Conservation (phyloP, 2,888 invertebrate genomes). For the Villa cingulata region DNA sequence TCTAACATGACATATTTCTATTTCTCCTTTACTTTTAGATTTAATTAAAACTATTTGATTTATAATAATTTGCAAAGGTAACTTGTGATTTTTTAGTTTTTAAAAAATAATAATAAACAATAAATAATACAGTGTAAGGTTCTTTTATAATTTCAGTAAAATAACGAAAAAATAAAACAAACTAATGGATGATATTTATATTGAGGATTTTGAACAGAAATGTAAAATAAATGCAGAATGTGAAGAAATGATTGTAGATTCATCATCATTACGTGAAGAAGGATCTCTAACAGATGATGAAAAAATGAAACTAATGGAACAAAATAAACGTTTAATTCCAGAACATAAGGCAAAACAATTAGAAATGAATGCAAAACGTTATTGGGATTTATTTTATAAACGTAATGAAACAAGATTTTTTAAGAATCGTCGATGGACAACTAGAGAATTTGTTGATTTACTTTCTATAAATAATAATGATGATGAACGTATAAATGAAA, state of each 20-base stretch:
- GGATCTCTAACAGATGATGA: conserved; percentile 42
- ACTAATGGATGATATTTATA: too few species aligned
- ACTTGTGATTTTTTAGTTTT: too few species aligned
- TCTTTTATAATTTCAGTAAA: too few species aligned
- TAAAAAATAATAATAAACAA: too few species aligned
- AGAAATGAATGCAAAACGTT: conserved; percentile 68
- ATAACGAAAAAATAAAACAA: too few species aligned
- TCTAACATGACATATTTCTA: too few species aligned
- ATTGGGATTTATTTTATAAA: conserved; percentile 97
- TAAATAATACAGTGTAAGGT: too few species aligned
- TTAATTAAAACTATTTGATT: too few species aligned
- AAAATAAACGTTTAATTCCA: conserved; percentile 55
- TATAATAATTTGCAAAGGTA: too few species aligned
- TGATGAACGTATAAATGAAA: not conserved
- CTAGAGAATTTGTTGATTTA: conserved; percentile 80
- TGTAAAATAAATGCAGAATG: too few species aligned
- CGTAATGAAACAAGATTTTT: conserved; percentile 88
- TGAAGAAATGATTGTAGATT: not conserved
- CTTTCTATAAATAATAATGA: conserved; percentile 30
- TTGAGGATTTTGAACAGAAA: too few species aligned
- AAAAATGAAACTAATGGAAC: conserved; percentile 45
- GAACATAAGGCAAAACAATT: conserved; percentile 62
- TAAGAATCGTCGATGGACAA: conserved; percentile 93
- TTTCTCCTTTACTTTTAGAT: too few species aligned
- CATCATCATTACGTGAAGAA: conserved; percentile 3